These are phyloP conservation scores for Drosophila testacea DNA, from an alignment of 2,888 invertebrate species.

Conservation along the genomic window DNA sequence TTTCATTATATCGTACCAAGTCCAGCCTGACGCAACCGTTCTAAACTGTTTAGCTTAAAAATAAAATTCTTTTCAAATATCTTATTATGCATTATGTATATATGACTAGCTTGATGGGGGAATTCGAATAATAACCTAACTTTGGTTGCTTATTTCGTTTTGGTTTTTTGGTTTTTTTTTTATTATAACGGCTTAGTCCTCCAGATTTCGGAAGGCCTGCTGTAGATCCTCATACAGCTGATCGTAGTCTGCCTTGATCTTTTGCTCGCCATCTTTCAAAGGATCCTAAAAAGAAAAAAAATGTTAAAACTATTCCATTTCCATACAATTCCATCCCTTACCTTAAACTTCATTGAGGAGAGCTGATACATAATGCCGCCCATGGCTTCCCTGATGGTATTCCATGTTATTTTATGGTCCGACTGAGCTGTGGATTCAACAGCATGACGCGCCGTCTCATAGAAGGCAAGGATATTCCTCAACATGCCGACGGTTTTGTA, in stretches of 20 bases:
- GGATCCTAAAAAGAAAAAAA: conserved; percentile 90
- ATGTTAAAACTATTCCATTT: neutral
- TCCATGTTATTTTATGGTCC: conserved; percentile 99
- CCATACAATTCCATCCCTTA: conserved; percentile 77
- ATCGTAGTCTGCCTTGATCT: conserved; percentile 98
- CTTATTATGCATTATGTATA: conserved; percentile 76
- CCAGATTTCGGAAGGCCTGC: conserved; percentile 97
- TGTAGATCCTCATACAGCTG: conserved; percentile 98
- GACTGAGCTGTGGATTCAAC: conserved; percentile 99
- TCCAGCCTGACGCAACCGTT: conserved; percentile 53
- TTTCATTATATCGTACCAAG: conserved; percentile 7
- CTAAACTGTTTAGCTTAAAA: conserved; percentile 74
- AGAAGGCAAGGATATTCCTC: conserved; percentile 98
- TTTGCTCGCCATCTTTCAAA: conserved; percentile 97
- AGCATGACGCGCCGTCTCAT: conserved; percentile 98
- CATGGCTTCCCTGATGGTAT: conserved; percentile 97
- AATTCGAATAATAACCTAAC: conserved; percentile 75
- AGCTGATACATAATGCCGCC: conserved; percentile 97
- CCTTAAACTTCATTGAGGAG: conserved; percentile 99
- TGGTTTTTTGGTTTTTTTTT: conserved; percentile 40
- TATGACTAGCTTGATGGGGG: conserved; percentile 75
- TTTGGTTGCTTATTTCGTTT: conserved; percentile 64
- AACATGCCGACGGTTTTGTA: conserved; percentile 99
- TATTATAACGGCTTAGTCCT: conserved; percentile 89
- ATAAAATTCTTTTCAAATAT: conserved; percentile 72